These are phyloP conservation scores for Narcine bancroftii DNA, from an alignment of 2,113 vertebrate genomes.

Conservation along the genomic window DNA sequence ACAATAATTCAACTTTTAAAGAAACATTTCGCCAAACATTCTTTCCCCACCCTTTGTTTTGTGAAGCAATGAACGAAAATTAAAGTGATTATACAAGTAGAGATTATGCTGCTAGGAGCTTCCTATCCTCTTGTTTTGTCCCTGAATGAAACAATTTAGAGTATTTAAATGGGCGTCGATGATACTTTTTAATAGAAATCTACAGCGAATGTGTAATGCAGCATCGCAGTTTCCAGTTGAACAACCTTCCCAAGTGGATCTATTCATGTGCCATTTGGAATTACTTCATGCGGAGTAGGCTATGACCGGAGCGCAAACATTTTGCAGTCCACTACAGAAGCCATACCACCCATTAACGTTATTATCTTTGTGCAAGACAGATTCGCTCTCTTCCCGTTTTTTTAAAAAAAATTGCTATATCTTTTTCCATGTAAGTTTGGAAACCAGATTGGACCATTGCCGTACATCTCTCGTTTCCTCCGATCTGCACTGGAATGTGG, in stretches of 20 bases:
- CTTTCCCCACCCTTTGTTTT: neutral
- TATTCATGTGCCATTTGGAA: conserved; percentile 68
- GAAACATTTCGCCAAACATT: conserved; percentile 25
- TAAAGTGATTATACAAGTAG: conserved; percentile 34
- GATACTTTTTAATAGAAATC: conserved; percentile 66
- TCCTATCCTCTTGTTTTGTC: conserved; percentile 22
- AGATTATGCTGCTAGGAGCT: conserved; percentile 26
- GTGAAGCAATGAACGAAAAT: conserved; percentile 37
- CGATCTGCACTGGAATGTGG: conserved; percentile 80
- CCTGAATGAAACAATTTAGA: conserved; percentile 37
- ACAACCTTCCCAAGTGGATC: conserved; percentile 70
- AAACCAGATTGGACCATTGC: conserved; percentile 52
- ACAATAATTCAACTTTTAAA: neutral
- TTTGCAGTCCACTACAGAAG: conserved; percentile 59
- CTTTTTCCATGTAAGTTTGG: conserved; percentile 42
- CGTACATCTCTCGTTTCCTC: conserved; percentile 47
- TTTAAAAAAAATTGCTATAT: conserved; percentile 53
- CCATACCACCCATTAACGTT: conserved; percentile 51
- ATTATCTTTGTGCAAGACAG: conserved; percentile 49
- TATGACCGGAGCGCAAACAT: conserved; percentile 65
- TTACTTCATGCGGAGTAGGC: conserved; percentile 64
- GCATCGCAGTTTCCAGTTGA: conserved; percentile 76
- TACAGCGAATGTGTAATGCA: conserved; percentile 66
- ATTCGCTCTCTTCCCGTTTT: conserved; percentile 57
- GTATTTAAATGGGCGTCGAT: conserved; percentile 42